Evolutionary conservation across 2,113 vertebrate genomes (phyloP).

Genomic region (Mustelus asterias): DNA sequence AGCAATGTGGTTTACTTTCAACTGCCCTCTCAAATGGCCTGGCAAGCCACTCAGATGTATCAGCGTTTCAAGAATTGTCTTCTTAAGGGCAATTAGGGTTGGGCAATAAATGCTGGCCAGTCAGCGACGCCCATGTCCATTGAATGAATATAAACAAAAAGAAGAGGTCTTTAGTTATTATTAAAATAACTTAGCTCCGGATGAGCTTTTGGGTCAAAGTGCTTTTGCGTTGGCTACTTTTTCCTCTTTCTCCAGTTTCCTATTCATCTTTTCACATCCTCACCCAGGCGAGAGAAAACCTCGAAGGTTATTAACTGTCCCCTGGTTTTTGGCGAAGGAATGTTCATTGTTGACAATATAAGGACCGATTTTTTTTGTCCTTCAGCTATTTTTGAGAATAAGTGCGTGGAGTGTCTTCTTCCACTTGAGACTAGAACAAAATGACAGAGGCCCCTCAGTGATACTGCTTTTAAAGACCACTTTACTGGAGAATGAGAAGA

Average conservation of each 20-base stretch:
- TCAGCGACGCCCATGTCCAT: background rate
- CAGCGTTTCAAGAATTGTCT: too few species aligned
- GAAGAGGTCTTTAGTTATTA: background rate
- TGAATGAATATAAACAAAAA: background rate
- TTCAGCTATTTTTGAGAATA: background rate
- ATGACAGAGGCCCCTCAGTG: background rate
- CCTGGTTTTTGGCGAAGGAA: background rate
- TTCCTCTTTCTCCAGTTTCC: background rate
- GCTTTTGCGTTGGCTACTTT: background rate
- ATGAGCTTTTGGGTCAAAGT: background rate
- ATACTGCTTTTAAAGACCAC: background rate
- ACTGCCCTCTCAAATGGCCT: too few species aligned
- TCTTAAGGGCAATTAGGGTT: too few species aligned
- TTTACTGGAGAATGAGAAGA: background rate
- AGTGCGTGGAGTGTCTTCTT: background rate
- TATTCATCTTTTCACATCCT: background rate
- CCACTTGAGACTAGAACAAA: background rate
- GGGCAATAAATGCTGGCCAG: too few species aligned
- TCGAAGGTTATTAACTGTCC: background rate
- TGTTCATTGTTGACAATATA: background rate
- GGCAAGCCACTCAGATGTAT: too few species aligned
- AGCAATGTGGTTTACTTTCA: too few species aligned
- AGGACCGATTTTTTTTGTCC: background rate
- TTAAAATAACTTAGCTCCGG: background rate
- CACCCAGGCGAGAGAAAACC: background rate